Evolutionary conservation across 1,140 invertebrate species (phyloP), one percentile per base, ranked within the genome.

Genomic region (Solen grandis): DNA sequence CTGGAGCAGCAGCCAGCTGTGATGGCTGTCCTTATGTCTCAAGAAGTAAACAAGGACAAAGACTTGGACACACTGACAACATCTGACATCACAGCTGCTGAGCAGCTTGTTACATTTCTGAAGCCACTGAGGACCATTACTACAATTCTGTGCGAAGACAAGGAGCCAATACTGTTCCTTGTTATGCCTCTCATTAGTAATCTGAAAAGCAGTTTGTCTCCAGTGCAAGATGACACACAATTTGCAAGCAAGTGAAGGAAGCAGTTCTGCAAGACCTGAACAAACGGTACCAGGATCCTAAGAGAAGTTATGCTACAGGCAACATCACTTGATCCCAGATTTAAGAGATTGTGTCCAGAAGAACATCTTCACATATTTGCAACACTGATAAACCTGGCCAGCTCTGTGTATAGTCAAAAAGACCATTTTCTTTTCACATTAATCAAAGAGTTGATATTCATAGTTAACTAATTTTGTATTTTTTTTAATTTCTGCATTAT

Each of bases 291-390:
- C 25, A 22, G 10, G 60, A 62, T 33, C 60, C 31, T 62, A 31
- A 62, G 60, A 31, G 3, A 62, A 62, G 59, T 62, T 16, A 62
- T 62, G 59, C 59, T 62, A 31, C 59, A 62, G 33, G 60, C 60
- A 16, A 5, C 25, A 22, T n/a, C 66, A 50, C 2, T 69, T 22
- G n/a, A 25, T 46, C 38, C 35, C 10, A 19, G 66, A 5, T 46
- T 69, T 50, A 69, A 33, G 22, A 36, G 50, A n/a, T n/a, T n/a
- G n/a, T n/a, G n/a, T n/a, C n/a, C n/a, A n/a, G n/a, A n/a, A n/a
- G n/a, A n/a, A n/a, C n/a, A n/a, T n/a, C n/a, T n/a, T n/a, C n/a
- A n/a, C n/a, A n/a, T n/a, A n/a, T n/a, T n/a, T n/a, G n/a, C n/a
- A n/a, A n/a, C n/a, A n/a, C n/a, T n/a, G n/a, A n/a, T n/a, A n/a